Conservation (phyloP, 2,113 vertebrate species). For the Apaloderma vittatum region DNA sequence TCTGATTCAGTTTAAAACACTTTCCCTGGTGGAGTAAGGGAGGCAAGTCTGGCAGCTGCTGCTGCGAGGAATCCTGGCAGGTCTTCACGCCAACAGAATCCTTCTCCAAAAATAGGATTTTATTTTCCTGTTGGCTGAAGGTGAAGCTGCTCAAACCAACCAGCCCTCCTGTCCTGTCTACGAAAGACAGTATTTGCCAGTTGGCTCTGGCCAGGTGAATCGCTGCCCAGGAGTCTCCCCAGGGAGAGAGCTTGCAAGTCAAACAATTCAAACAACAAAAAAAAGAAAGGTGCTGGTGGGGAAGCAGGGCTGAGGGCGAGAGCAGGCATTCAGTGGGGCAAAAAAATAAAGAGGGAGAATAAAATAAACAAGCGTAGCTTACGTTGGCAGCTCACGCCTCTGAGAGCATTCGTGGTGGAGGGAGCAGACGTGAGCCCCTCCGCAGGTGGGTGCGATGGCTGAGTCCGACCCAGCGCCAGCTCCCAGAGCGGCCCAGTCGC, state of each 20-base stretch:
- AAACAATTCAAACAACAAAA: conserved; percentile 30
- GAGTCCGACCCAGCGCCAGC: not conserved
- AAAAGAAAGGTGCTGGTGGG: not conserved
- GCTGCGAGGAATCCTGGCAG: conserved; percentile 64
- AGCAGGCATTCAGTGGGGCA: conserved; percentile 21
- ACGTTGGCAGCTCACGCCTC: conserved; percentile 7
- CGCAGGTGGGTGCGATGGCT: not conserved
- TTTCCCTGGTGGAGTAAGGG: conserved; percentile 60
- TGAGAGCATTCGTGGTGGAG: conserved; percentile 13
- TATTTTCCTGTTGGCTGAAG: conserved; percentile 79
- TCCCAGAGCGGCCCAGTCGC: fast-evolving
- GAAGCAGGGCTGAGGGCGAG: not conserved
- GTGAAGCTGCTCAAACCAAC: conserved; percentile 62
- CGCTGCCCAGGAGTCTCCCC: conserved; percentile 43
- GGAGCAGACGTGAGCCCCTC: not conserved
- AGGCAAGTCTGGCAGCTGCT: conserved; percentile 72
- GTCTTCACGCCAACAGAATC: conserved; percentile 59
- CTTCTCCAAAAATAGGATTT: conserved; percentile 80
- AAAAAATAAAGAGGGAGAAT: not conserved
- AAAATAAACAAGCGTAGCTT: conserved; percentile 63
- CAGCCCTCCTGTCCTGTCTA: conserved; percentile 72
- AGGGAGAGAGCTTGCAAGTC: conserved; percentile 45
- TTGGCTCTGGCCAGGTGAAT: conserved; percentile 64
- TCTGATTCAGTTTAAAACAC: conserved; percentile 65
- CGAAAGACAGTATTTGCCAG: conserved; percentile 66